Evolutionary conservation across 2,113 vertebrate genomes (phyloP).

Genomic region (Lophius piscatorius): DNA sequence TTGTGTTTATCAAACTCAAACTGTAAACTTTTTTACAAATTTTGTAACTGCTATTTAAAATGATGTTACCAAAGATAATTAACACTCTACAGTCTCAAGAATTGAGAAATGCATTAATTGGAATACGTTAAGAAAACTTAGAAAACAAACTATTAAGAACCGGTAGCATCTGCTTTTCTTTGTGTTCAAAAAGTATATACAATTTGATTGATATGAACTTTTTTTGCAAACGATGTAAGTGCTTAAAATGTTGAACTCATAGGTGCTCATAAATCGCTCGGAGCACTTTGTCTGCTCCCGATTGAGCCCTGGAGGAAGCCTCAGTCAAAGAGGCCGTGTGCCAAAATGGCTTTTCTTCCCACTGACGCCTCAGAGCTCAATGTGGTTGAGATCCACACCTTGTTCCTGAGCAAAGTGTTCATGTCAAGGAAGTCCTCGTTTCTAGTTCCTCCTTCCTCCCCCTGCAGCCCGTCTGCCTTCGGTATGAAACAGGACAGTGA

Average conservation of each 20-base stretch:
- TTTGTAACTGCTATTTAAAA: too few species aligned
- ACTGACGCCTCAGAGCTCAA: slow-evolving; percentile 64
- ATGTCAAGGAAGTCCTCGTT: slow-evolving; percentile 70
- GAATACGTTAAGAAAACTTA: too few species aligned
- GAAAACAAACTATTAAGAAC: too few species aligned
- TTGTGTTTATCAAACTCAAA: too few species aligned
- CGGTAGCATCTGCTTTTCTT: too few species aligned
- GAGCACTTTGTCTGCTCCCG: slow-evolving; percentile 68
- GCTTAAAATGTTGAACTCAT: slow-evolving; percentile 56
- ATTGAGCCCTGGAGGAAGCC: slow-evolving; percentile 64
- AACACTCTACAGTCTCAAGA: too few species aligned
- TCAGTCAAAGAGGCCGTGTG: slow-evolving; percentile 59
- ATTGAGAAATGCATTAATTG: too few species aligned
- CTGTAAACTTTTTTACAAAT: too few species aligned
- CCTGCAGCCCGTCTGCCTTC: slow-evolving; percentile 52
- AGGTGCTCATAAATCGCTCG: slow-evolving; percentile 62
- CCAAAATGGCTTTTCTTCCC: slow-evolving; percentile 71
- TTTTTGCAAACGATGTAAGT: slow-evolving; percentile 54
- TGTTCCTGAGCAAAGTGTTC: slow-evolving; percentile 69
- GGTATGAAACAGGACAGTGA: slow-evolving; percentile 67
- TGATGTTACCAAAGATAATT: too few species aligned
- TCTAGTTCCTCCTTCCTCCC: slow-evolving; percentile 58
- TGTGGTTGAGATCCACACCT: slow-evolving; percentile 66
- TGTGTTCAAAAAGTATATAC: too few species aligned
- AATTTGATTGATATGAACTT: slow-evolving; percentile 19